Evolutionary conservation across 37 sponge, comb jelly and placozoan genomes (phyloP), one percentile per base, ranked within the genome.

Genomic region (Crambe crambe): DNA sequence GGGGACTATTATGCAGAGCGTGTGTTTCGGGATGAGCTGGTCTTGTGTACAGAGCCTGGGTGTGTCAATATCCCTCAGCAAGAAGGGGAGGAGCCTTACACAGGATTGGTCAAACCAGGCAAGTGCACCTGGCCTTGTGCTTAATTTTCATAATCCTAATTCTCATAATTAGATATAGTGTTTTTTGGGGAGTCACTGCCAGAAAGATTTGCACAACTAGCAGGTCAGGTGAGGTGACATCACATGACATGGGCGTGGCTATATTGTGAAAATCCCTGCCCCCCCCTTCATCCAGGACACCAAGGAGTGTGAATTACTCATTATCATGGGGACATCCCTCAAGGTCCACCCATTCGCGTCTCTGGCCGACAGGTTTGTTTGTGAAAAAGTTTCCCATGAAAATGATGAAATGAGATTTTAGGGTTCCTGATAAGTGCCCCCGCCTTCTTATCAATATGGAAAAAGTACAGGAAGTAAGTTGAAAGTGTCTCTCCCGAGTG

Each of bases 141-240:
- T 5, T 60, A 21, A 26, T 22, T 60, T 26, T 6, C 25, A 21
- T 20, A 60, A 6, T 60, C 23, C 25, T 60, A 60, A 21, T 9
- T 60, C 17, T 60, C 9, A 51, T 51, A 51, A 18, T 21, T 58
- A 96, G 95, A 96, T 56, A 93, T 96, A 36, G 95, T 96, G 54
- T 96, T 96, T 77, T 96, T 96, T 85, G 97, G 97, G 0, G 97
- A 97, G 58, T 68, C 79, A 10, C 86, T 94, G 18, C 93, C 97
- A 21, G 73, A 89, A 0, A 74, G 87, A 44, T 94, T 94, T 84
- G 82, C 67, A 37, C 65, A 68, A 26, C 64, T 79, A n/a, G 73
- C 72, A 0, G 36, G 1, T 20, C 40, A 87, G 71, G 92, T 91
- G 58, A 76, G 56, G 8, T 5, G 10, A 8, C 2, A 40, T 70